Evolutionary conservation across 2,888 invertebrate species (phyloP), one percentile per base, ranked within the genome.

Genomic region (Allophyes oxyacanthae): DNA sequence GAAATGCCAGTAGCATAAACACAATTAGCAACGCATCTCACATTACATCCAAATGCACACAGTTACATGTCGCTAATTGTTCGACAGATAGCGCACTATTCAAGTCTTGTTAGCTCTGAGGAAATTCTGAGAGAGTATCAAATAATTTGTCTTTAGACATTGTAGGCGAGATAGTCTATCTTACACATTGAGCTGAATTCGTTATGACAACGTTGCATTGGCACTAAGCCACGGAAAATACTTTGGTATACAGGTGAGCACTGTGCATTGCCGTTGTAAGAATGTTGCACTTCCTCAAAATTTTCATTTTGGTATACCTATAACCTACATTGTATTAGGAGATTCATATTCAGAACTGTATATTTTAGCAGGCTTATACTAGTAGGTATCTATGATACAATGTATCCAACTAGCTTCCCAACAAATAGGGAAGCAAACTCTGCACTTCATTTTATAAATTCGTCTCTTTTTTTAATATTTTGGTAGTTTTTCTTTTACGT

Each of bases 61-160:
- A 1, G 34, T 38, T 32, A 8, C 26, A 20, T 25, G 20, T 38
- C 14, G 11, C 8, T 52, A 52, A 54, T 50, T 56, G 44, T 37
- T 32, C 30, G n/a, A 28, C n/a, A 45, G 48, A 41, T 9, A 32
- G 36, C 32, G 20, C 7, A 38, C 15, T 13, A 54, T 33, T 38
- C 43, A 11, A 10, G 14, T 45, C 41, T 20, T 15, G 44, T 49
- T 69, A 41, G 41, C 14, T 44, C 26, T 2, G 37, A 14, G 25
- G 10, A 10, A 38, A 42, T 40, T 26, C 5, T 26, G 32, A 13
- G 9, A 11, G 10, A 25, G 7, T 30, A 8, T 20, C 9, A 1
- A 15, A 8, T 15, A 15, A 6, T 25, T 6, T 15, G 26, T 40
- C 15, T 37, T 45, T 8, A 42, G 37, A 65, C 25, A 50, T 44